phyloP scores from a whole-genome alignment of 2,888 invertebrate genomes.

The Baronia brevicornis region DNA sequence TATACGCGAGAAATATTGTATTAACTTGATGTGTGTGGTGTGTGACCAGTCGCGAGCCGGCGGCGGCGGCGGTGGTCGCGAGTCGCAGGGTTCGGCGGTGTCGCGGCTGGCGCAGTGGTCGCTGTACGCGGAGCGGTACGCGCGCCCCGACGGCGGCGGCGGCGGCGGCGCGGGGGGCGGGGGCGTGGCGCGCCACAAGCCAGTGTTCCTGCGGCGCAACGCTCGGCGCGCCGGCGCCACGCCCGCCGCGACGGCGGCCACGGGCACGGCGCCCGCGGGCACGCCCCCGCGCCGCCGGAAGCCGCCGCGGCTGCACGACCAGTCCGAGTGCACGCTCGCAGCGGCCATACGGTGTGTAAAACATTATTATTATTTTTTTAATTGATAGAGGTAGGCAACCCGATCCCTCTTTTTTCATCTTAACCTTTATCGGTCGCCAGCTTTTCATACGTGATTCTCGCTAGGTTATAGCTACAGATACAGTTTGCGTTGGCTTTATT shows the following conservation, averaged over 20 bases:
- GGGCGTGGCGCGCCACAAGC: constrained; percentile 40
- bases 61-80: constrained; percentile 28
- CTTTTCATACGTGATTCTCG: too few relatives aligned
- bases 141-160: constrained; percentile 24
- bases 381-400: too few relatives aligned
- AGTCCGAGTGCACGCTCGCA: constrained; percentile 35
- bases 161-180: constrained; percentile 22
- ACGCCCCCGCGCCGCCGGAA: constrained; percentile 32
- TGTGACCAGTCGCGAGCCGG: too few relatives aligned
- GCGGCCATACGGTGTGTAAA: constrained; percentile 19
- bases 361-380: too few relatives aligned
- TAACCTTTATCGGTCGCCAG: too few relatives aligned
- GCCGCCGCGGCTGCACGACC: constrained; percentile 42
- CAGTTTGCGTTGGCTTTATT: too few relatives aligned
- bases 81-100: constrained; percentile 30
- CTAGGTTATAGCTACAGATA: too few relatives aligned
- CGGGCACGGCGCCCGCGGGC: constrained; percentile 29
- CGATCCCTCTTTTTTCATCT: too few relatives aligned
- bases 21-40: too few relatives aligned
- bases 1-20: too few relatives aligned
- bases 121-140: constrained; percentile 47
- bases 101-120: constrained; percentile 46
- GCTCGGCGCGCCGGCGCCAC: constrained; percentile 45
- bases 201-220: constrained; percentile 48
- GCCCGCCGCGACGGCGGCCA: constrained; percentile 48